Base-by-base conservation (phyloP, 1,140 invertebrate genomes). In the Belonocnema kinseyi region DNA sequence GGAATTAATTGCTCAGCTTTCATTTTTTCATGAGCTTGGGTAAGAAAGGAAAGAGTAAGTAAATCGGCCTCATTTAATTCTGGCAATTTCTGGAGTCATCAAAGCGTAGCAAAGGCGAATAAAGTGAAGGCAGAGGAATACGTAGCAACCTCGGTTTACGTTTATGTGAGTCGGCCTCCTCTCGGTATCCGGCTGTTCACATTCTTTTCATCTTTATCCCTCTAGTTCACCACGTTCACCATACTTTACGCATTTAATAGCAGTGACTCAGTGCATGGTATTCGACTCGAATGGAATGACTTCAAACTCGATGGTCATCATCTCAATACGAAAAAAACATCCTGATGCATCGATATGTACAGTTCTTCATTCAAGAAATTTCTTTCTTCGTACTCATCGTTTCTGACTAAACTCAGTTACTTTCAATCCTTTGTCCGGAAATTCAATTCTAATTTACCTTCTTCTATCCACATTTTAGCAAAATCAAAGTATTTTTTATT, bases 141-240 rank as follows among this genome's bases (percentile, higher is more conserved):
- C 40, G 8, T 10, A 46, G 40, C 40, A 77, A 75, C 83, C 77
- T 86, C 79, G 79, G 85, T 79, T 87, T 83, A 85, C 79, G 78
- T 83, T 74, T 83, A 85, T 83, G 86, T 85, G 83, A 87, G 82
- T 83, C 80, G 80, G 76, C 81, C 83, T 82, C 80, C 83, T 81
- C 72, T 77, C 80, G 85, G 85, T 80, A 87, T 87, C 85, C 85
- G 81, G 82, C 83, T 85, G 85, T 80, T 81, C 80, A 83, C 87
- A 88, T 87, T 88, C 86, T 85, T 88, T 88, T 82, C 83, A 78
- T 79, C 83, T 78, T 83, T 81, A 84, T 76, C 81, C 81, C 77
- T 86, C 83, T 82, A 73, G 80, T 82, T 83, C 81, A 73, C 21
- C 21, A 26, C 21, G 80, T 82, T 72, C 77, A 77, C 79, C 78